Evolutionary conservation across 1,140 invertebrate genomes (phyloP).

Genomic region (Panagrolaimus sp.): DNA sequence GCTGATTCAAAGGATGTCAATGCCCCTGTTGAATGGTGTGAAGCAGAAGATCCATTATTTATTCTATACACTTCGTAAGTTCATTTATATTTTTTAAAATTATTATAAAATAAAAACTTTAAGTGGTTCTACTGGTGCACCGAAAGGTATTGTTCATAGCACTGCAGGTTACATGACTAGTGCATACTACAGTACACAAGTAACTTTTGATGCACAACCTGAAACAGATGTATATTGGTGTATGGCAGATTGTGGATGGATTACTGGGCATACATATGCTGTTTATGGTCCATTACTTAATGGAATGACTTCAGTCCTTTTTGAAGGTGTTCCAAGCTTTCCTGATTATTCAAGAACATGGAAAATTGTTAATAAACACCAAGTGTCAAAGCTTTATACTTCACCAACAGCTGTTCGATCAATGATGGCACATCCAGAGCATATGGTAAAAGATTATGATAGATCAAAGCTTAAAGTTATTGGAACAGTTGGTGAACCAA

Average conservation of each 20-base stretch:
- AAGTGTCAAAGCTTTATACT: conserved; percentile 88
- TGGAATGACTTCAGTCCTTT: conserved; percentile 84
- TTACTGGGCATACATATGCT: conserved; percentile 82
- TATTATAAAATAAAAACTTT: conserved; percentile 15
- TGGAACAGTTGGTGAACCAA: conserved; percentile 91
- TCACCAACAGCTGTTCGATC: conserved; percentile 93
- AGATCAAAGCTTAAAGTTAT: conserved; percentile 71
- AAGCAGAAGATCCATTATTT: conserved; percentile 87
- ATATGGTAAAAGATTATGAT: conserved; percentile 65
- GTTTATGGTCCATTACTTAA: conserved; percentile 88
- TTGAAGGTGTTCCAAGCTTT: conserved; percentile 82
- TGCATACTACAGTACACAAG: conserved; percentile 65
- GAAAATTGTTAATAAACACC: conserved; percentile 84
- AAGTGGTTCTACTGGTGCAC: conserved; percentile 91
- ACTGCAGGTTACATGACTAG: conserved; percentile 86
- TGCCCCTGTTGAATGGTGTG: conserved; percentile 72
- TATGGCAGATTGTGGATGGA: conserved; percentile 99
- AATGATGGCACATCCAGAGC: conserved; percentile 77
- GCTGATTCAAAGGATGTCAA: not conserved
- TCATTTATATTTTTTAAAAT: conserved; percentile 20
- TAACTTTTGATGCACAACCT: conserved; percentile 82
- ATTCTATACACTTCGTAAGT: conserved; percentile 84
- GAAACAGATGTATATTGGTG: conserved; percentile 88
- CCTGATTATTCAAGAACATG: conserved; percentile 73
- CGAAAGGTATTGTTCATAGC: conserved; percentile 91